Conservation (phyloP, 2,113 vertebrate genomes). For the Astur gentilis region DNA sequence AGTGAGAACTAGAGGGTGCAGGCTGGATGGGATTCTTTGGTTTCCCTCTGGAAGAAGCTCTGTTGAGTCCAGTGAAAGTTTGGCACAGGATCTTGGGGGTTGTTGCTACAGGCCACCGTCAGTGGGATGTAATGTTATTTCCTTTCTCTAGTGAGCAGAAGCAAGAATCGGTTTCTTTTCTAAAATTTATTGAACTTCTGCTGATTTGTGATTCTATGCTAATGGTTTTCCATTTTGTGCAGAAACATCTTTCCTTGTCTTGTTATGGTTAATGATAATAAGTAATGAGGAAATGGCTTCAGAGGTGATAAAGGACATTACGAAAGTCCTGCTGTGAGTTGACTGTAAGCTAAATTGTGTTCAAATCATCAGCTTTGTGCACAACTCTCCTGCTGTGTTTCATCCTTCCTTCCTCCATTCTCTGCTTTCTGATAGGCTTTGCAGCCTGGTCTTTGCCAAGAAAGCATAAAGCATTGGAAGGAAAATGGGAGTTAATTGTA, state of each 20-base stretch:
- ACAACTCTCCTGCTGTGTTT: slow-evolving; percentile 6
- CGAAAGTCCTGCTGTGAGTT: slow-evolving; percentile 31
- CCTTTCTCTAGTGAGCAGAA: not conserved
- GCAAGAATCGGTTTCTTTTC: not conserved
- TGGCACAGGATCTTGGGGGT: not conserved
- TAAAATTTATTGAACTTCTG: not conserved
- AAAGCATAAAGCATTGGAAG: slow-evolving; percentile 8
- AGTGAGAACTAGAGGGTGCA: not conserved
- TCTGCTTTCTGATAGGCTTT: slow-evolving; percentile 20
- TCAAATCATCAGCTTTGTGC: slow-evolving; percentile 10
- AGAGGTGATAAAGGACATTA: slow-evolving; percentile 36
- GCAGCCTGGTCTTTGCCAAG: slow-evolving; percentile 1
- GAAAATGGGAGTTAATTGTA: slow-evolving; percentile 17
- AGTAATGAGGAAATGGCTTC: slow-evolving; percentile 32
- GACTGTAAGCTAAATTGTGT: slow-evolving; percentile 34
- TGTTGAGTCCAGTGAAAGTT: not conserved
- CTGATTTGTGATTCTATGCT: not conserved
- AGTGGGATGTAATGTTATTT: not conserved
- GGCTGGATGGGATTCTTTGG: not conserved
- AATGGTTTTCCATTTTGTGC: slow-evolving; percentile 17
- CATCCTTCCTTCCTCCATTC: not conserved
- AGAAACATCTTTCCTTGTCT: slow-evolving; percentile 37
- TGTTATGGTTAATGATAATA: not conserved
- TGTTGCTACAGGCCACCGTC: not conserved
- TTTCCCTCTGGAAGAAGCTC: not conserved